Conservation (phyloP, 2,113 vertebrate species). For the Eudyptes chrysolophus region DNA sequence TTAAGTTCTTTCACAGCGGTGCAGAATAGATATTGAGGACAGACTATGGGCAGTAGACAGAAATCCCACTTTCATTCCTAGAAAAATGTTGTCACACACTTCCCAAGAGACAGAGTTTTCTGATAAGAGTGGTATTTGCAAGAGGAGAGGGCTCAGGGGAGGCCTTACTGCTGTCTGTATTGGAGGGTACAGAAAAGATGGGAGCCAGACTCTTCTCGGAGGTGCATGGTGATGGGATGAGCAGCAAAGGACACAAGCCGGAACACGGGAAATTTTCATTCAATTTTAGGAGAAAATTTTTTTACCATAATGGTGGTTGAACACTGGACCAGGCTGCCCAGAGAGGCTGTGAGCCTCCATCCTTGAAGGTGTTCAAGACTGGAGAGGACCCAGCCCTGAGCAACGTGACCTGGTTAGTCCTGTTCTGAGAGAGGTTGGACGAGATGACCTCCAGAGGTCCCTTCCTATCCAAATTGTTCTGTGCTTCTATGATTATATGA, state of each 20-base stretch:
- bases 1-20: neutral
- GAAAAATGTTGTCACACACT: neutral
- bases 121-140: neutral
- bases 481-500: neutral
- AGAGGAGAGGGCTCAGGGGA: neutral
- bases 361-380: neutral
- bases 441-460: neutral
- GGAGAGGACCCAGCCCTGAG: neutral
- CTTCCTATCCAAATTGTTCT: neutral
- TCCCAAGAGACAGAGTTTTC: neutral
- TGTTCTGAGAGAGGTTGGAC: neutral
- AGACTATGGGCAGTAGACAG: neutral
- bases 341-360: neutral
- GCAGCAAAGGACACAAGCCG: neutral
- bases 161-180: neutral
- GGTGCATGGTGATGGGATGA: neutral
- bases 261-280: neutral
- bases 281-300: neutral
- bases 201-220: neutral
- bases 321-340: neutral
- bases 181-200: neutral
- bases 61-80: neutral
- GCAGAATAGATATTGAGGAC: neutral
- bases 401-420: neutral
- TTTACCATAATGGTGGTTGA: neutral